These are phyloP conservation scores for Ovibos moschatus DNA, from an alignment of 2,113 vertebrate species.

Conservation along the genomic window DNA sequence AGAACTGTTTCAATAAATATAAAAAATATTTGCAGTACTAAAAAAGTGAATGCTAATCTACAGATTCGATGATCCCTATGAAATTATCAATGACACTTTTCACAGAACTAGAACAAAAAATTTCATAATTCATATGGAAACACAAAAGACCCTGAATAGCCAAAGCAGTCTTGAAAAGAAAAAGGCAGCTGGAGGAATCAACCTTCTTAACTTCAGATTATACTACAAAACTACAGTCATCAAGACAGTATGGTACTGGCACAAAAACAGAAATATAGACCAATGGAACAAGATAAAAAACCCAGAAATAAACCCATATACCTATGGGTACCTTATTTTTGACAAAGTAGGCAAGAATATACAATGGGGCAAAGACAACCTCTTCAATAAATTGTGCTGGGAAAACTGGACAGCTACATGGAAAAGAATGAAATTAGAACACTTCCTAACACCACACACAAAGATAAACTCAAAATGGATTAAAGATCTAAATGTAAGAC, in stretches of 20 bases:
- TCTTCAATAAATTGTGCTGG: not conserved
- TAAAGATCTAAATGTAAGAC: not conserved
- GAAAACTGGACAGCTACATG: not conserved
- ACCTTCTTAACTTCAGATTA: not conserved
- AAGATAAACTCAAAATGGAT: not conserved
- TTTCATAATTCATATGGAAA: not conserved
- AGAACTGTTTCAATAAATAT: not conserved
- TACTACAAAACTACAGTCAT: not conserved
- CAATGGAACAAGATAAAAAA: not conserved
- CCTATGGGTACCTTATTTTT: not conserved
- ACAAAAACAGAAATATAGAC: not conserved
- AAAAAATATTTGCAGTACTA: not conserved
- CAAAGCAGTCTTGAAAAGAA: not conserved
- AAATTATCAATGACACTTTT: not conserved
- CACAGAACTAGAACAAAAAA: not conserved
- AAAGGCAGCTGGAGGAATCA: not conserved
- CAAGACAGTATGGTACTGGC: not conserved
- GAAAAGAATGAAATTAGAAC: not conserved
- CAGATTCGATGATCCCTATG: not conserved
- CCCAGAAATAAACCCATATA: not conserved
- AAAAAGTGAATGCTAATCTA: not conserved
- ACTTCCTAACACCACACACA: not conserved
- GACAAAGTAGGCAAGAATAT: not conserved
- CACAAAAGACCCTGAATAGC: not conserved
- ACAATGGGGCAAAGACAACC: not conserved